These are phyloP conservation scores for Brachionus asplanchnoidis DNA, from an alignment of 1,140 invertebrate genomes.

Conservation along the genomic window DNA sequence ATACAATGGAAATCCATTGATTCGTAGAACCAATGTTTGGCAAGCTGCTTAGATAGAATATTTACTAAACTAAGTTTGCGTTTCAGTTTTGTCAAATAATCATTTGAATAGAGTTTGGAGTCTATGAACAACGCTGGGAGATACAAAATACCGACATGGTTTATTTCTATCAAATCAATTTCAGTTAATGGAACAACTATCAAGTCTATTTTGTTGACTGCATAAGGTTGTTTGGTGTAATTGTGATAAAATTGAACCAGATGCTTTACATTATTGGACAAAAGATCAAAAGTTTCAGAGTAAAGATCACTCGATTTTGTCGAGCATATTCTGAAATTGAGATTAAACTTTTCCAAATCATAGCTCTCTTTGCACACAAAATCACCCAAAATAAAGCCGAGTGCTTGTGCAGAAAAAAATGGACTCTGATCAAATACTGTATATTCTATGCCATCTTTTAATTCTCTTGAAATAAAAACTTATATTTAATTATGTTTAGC, in stretches of 20 bases:
- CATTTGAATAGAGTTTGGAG: neutral
- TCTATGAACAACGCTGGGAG: neutral
- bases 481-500: neutral
- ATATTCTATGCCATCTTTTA: conserved; percentile 21
- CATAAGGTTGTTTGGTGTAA: neutral
- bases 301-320: neutral
- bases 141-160: conserved; percentile 31
- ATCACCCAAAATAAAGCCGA: conserved; percentile 18
- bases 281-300: neutral
- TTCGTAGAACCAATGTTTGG: conserved; percentile 33
- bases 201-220: neutral
- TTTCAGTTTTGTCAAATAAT: conserved; percentile 12
- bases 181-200: neutral
- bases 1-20: neutral
- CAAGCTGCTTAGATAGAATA: conserved; percentile 14
- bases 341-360: conserved; percentile 20
- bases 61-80: neutral
- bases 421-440: neutral
- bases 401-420: neutral
- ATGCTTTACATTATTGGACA: neutral
- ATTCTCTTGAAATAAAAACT: neutral
- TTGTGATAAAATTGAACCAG: conserved; percentile 14
- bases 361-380: conserved; percentile 1
- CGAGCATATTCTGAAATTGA: conserved; percentile 11
- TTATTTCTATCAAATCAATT: neutral